phyloP scores from a whole-genome alignment of 2,797 vertebrate genomes.

The Apodemus agrarius region DNA sequence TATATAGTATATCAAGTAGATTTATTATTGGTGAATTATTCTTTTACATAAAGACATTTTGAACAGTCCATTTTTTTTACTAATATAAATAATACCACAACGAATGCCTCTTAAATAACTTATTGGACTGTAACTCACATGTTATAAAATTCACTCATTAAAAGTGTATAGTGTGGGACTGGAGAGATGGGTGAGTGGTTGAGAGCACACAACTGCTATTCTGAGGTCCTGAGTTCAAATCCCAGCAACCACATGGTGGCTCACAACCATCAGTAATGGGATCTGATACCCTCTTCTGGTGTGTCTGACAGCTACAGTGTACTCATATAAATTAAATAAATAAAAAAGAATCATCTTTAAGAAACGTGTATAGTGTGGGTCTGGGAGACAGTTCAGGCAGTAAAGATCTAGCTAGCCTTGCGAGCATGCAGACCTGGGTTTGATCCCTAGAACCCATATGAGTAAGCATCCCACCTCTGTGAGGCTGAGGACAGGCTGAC shows the following conservation, averaged over 20 bases:
- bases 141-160: background rate
- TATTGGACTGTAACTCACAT: background rate
- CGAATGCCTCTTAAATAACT: background rate
- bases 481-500: background rate
- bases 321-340: no score
- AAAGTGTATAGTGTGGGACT: background rate
- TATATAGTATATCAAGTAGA: constrained; percentile 11
- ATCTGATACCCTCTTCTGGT: no score
- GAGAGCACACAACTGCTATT: no score
- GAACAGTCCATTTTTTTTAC: background rate
- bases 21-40: constrained; percentile 9
- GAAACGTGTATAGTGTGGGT: background rate
- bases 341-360: no score
- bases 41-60: constrained; percentile 34
- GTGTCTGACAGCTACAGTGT: no score
- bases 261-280: no score
- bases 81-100: background rate
- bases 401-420: no score
- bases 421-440: no score
- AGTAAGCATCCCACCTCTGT: no score
- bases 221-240: no score
- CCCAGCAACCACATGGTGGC: no score
- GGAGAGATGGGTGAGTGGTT: no score
- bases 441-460: background rate
- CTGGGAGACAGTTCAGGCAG: background rate